Base-by-base conservation (phyloP, 2,888 invertebrate genomes). In the Cactoblastis cactorum region DNA sequence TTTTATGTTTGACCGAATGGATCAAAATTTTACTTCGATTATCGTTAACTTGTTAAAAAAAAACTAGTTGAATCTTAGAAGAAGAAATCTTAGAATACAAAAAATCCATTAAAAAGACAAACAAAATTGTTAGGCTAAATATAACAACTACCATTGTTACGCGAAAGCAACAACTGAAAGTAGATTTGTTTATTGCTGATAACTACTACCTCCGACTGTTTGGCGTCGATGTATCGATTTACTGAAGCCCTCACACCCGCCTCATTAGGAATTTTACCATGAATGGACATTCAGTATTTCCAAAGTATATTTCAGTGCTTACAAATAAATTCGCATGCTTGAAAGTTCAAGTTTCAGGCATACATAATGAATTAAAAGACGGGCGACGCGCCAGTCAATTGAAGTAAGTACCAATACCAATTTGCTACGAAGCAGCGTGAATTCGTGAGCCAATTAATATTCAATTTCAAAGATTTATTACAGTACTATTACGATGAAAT, bases 181-280 rank as follows among this genome's bases (percentile, higher is more conserved):
- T 22, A 22, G 5, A 6, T 28, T 28, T 67, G 76, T 71, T 64
- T 69, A 65, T 63, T 61, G 63, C 57, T 61, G 62, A 60, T 57
- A 53, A 63, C 57, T 56, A 56, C 60, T 63, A 65, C 57, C 69
- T 65, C 67, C 75, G 75, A 70, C 77, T 71, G 73, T 70, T 80
- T 74, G 81, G 81, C 83, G 84, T 75, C 83, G 67, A 58, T 54
- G 64, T 86, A 88, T 87, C 76, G 87, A 88, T 88, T 74, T 72
- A 71, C 61, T 56, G 70, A 6, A 9, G 8, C 9, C 5, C 28
- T 65, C 62, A 62, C 66, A 69, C 61, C 68, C 58, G 73, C 74
- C 74, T 77, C 75, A 78, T 63, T 59, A 61, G 61, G 57, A 66
- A 63, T 70, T 65, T 64, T 60, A 62, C 64, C 56, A 69, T 61